Conservation (phyloP, 2,797 vertebrate species). For the Malacoraja senta region DNA sequence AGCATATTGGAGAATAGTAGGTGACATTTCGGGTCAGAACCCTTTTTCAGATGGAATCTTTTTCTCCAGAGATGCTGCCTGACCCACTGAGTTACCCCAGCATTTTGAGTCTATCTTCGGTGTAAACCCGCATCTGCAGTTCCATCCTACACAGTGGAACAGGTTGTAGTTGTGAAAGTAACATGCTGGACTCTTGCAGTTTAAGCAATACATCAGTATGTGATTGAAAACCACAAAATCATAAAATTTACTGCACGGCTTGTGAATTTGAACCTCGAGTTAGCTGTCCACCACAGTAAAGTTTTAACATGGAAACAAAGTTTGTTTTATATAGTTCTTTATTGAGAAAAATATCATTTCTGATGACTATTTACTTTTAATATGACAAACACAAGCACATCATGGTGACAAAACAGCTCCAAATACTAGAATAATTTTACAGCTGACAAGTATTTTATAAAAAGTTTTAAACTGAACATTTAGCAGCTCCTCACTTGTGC, state of each 20-base stretch:
- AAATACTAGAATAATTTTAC: conserved; percentile 39
- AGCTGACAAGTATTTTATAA: not conserved
- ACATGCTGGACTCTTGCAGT: not conserved
- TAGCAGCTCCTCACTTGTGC: conserved; percentile 33
- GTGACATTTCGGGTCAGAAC: no score
- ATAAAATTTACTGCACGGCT: not conserved
- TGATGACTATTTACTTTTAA: conserved; percentile 38
- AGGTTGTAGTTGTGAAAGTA: not conserved
- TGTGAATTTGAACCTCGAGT: not conserved
- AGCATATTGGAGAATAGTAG: no score
- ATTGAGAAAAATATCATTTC: conserved; percentile 37
- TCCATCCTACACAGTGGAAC: not conserved
- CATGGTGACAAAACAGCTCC: not conserved
- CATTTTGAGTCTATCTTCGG: no score
- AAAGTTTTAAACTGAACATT: conserved; percentile 5
- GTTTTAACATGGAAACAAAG: not conserved
- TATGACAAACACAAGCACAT: conserved; percentile 23
- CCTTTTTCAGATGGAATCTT: no score
- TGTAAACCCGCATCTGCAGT: no score
- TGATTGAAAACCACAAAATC: not conserved
- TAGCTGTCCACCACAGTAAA: not conserved
- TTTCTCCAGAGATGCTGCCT: no score
- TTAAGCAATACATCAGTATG: not conserved
- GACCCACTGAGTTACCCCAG: no score
- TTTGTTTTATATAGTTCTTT: conserved; percentile 30